These are phyloP conservation scores for Oeneis ivallda DNA, from an alignment of 2,888 invertebrate genomes.

Conservation along the genomic window DNA sequence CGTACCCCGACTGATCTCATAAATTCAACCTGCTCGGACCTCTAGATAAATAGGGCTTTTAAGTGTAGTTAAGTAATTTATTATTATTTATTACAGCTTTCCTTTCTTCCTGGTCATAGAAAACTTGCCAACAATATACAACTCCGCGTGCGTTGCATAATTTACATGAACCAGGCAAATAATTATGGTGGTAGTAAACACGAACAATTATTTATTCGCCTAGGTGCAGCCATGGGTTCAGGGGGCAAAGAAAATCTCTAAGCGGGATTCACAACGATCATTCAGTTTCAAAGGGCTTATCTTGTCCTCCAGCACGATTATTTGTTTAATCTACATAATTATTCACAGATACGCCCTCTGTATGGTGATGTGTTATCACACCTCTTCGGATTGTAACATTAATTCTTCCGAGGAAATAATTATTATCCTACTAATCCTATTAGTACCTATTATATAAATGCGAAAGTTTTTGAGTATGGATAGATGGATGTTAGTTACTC, in stretches of 20 bases:
- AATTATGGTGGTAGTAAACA: conserved; percentile 19
- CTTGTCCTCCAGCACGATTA: no score
- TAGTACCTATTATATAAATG: no score
- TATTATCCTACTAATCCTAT: no score
- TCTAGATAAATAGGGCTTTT: not conserved
- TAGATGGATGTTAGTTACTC: no score
- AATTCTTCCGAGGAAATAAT: no score
- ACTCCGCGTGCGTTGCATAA: conserved; percentile 6
- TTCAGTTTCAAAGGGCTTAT: not conserved
- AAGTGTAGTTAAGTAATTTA: conserved; percentile 15
- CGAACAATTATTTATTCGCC: conserved; percentile 14
- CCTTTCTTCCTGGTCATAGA: conserved; percentile 17
- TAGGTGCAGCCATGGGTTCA: conserved; percentile 7
- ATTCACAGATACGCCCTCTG: no score
- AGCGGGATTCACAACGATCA: not conserved
- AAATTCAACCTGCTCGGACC: conserved; percentile 3
- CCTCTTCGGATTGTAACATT: no score
- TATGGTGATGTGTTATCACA: no score
- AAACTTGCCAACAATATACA: conserved; percentile 18
- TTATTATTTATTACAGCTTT: conserved; percentile 18
- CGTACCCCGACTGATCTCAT: not conserved
- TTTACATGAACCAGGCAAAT: conserved; percentile 15
- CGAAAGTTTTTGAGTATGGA: no score
- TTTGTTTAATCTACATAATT: no score
- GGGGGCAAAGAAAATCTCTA: conserved; percentile 16